These are phyloP conservation scores for Brachirus orientalis DNA, from an alignment of 2,113 vertebrate genomes.

Conservation along the genomic window DNA sequence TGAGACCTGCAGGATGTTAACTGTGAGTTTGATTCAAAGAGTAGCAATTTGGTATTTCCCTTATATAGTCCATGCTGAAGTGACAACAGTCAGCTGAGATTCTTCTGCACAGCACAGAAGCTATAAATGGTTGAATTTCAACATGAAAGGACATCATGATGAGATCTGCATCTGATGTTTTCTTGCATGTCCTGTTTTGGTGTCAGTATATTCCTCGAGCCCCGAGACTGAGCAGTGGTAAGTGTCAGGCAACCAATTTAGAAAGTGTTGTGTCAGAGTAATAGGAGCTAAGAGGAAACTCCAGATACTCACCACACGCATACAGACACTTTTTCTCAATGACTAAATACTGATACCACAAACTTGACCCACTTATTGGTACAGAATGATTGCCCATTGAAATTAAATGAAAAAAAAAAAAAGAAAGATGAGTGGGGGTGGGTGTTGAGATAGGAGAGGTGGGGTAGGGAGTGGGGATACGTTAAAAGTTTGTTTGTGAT, in stretches of 20 bases:
- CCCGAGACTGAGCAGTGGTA: slow-evolving; percentile 25
- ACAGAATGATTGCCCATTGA: slow-evolving; percentile 12
- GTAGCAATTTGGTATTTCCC: neutral
- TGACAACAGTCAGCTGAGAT: slow-evolving; percentile 1
- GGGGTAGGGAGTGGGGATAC: no score
- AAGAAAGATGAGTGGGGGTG: slow-evolving; percentile 11
- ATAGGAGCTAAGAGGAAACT: slow-evolving; percentile 59
- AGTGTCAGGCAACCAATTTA: slow-evolving; percentile 56
- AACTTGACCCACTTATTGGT: slow-evolving; percentile 20
- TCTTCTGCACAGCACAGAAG: neutral
- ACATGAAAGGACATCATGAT: neutral
- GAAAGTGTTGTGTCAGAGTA: slow-evolving; percentile 69
- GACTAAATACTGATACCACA: slow-evolving; percentile 21
- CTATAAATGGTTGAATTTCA: neutral
- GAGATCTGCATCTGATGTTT: neutral
- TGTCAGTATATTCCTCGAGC: neutral
- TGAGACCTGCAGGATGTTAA: slow-evolving; percentile 26
- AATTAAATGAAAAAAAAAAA: slow-evolving; percentile 9
- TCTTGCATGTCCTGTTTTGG: neutral
- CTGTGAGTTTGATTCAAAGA: slow-evolving; percentile 24
- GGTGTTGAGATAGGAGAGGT: slow-evolving; percentile 25
- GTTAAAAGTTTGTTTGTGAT: no score
- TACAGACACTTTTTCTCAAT: slow-evolving; percentile 18
- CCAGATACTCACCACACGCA: slow-evolving; percentile 28
- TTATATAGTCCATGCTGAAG: slow-evolving; percentile 43